These are phyloP conservation scores for Acanthopagrus latus DNA, from an alignment of 2,797 vertebrate genomes.

Conservation along the genomic window DNA sequence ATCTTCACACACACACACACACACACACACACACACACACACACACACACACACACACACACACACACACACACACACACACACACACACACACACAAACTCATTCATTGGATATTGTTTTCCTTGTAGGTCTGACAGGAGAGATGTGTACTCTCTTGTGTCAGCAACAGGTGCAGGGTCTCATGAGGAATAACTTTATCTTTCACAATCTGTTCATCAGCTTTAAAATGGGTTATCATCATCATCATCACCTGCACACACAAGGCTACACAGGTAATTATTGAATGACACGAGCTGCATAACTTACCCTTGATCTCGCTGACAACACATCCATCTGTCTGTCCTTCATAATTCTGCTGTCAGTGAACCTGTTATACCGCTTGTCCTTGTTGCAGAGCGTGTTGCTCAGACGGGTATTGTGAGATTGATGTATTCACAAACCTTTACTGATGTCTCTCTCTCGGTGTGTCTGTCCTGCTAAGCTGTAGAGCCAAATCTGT, in stretches of 20 bases:
- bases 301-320: conserved; percentile 48
- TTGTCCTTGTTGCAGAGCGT: conserved; percentile 62
- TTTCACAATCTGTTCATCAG: conserved; percentile 32
- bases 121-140: conserved; percentile 23
- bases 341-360: conserved; percentile 59
- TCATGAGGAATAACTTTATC: conserved; percentile 26
- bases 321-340: conserved; percentile 60
- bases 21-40: conserved; percentile 1
- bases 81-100: background rate
- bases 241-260: conserved; percentile 5
- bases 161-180: conserved; percentile 27
- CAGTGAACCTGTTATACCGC: conserved; percentile 54
- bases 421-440: conserved; percentile 72
- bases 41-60: background rate
- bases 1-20: background rate
- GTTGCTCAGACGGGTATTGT: conserved; percentile 48
- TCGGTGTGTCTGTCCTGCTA: conserved; percentile 22
- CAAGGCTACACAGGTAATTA: conserved; percentile 43
- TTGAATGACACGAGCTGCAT: conserved; percentile 26
- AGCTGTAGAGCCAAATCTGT: conserved; percentile 33
- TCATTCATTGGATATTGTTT: conserved; percentile 32
- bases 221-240: conserved; percentile 3
- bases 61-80: background rate
- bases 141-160: conserved; percentile 12
- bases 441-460: conserved; percentile 47